Evolutionary conservation across 2,888 invertebrate genomes (phyloP).

Genomic region (Ethmia dodecea): DNA sequence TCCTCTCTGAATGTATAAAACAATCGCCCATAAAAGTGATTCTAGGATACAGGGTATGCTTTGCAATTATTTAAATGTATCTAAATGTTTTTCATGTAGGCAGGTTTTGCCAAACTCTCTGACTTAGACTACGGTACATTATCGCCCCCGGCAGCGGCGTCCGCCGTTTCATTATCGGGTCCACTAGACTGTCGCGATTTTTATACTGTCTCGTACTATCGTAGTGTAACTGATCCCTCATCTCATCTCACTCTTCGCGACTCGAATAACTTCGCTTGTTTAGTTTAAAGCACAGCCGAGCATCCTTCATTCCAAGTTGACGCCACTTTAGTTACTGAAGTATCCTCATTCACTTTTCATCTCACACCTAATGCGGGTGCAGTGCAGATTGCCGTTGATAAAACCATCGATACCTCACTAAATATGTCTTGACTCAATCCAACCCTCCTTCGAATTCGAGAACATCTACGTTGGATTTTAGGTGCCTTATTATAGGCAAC

Average conservation of each 20-base stretch:
- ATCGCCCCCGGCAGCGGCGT: slow-evolving; percentile 38
- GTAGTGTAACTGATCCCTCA: slow-evolving; percentile 49
- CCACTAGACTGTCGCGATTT: slow-evolving; percentile 72
- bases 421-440: too few species aligned
- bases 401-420: too few species aligned
- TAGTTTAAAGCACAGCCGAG: slow-evolving; percentile 26
- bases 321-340: slow-evolving; percentile 40
- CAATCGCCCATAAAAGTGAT: slow-evolving; percentile 83
- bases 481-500: too few species aligned
- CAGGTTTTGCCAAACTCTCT: slow-evolving; percentile 56
- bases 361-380: slow-evolving; percentile 27
- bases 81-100: slow-evolving; percentile 76
- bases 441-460: too few species aligned
- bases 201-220: slow-evolving; percentile 66
- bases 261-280: slow-evolving; percentile 41
- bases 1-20: slow-evolving; percentile 73
- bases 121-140: slow-evolving; percentile 40
- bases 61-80: slow-evolving; percentile 91
- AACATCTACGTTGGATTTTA: too few species aligned
- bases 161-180: slow-evolving; percentile 59
- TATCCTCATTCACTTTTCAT: slow-evolving; percentile 60
- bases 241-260: slow-evolving; percentile 40
- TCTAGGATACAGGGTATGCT: slow-evolving; percentile 97
- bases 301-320: slow-evolving; percentile 30
- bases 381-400: slow-evolving; percentile 19